Percentiles rank a stretch among this genome's conserved stretches.
Conservation (phyloP, 2,113 vertebrate genomes). For the Psettodes erumei region DNA sequence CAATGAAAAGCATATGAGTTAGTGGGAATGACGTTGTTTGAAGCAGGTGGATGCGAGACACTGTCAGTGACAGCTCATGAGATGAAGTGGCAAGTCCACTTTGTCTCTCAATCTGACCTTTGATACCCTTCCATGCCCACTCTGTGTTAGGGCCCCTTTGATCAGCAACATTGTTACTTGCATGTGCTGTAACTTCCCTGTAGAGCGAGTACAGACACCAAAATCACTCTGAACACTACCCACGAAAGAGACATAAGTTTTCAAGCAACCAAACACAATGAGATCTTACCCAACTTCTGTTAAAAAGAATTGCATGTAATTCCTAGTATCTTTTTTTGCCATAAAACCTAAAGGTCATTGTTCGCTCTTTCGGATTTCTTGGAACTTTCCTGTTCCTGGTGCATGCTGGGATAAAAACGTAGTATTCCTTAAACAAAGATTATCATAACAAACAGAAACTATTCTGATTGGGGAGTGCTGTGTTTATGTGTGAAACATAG, state of each 20-base stretch:
- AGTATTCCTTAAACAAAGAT: no score
- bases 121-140: background rate
- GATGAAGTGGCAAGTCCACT: constrained; percentile 7
- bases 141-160: background rate
- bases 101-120: background rate
- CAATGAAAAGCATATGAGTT: constrained; percentile 6
- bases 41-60: constrained; percentile 23
- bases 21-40: constrained; percentile 12
- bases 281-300: background rate
- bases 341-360: no score
- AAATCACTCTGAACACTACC: background rate
- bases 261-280: background rate
- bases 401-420: no score
- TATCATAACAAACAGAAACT: no score
- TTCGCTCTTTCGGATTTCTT: background rate
- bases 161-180: background rate
- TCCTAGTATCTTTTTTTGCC: no score
- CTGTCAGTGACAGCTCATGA: constrained; percentile 21
- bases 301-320: background rate
- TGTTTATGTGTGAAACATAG: background rate
- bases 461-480: no score
- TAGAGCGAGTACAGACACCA: background rate
- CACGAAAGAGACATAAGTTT: background rate
- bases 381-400: background rate
- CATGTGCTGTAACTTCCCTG: background rate